Evolutionary conservation across 1,140 invertebrate species (phyloP), one percentile per base, ranked within the genome.

Genomic region (Bombus terrestris): DNA sequence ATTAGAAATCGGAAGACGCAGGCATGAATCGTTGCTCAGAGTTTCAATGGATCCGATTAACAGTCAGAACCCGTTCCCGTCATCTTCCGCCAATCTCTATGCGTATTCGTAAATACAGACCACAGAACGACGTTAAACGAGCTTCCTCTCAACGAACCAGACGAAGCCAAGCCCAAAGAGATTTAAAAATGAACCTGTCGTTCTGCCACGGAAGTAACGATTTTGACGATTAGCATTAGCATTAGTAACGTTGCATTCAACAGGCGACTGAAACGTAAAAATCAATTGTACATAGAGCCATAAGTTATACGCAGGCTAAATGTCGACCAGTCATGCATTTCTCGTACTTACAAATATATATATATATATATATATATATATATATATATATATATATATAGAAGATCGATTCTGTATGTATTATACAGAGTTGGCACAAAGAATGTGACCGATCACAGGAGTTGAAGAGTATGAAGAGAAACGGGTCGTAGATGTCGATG

Each of bases 371-470:
- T 18, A 68, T 12, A 64, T 57, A 37, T 6, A 39, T 62, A 64
- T 84, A 2, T 18, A 9, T 57, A 6, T 9, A 18, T 53, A 37
- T 6, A 43, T 53, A 37, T 72, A 25, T 78, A 86, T 86, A 74
- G 25, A 66, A 37, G 64, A 85, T 81, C 79, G 82, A 85, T 86
- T 88, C 78, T 85, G 86, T 76, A 64, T 85, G 88, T 86, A 83
- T 85, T 73, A 77, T 89, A 91, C 88, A 90, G 85, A 89, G 77
- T 91, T 88, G 83, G 86, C 88, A 89, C 89, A 88, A 90, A 92
- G 68, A 66, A 74, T 59, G 69, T 69, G 71, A 75, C 39, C 37
- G 62, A 53, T 22, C 59, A 81, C 32, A 35, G 82, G 22, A 15
- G 9, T 18, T 22, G 32, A 32, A 32, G 32, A 32, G 32, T 69